Base-by-base conservation (phyloP, 1,140 invertebrate genomes). In the Pseudachorutes palmiensis region DNA sequence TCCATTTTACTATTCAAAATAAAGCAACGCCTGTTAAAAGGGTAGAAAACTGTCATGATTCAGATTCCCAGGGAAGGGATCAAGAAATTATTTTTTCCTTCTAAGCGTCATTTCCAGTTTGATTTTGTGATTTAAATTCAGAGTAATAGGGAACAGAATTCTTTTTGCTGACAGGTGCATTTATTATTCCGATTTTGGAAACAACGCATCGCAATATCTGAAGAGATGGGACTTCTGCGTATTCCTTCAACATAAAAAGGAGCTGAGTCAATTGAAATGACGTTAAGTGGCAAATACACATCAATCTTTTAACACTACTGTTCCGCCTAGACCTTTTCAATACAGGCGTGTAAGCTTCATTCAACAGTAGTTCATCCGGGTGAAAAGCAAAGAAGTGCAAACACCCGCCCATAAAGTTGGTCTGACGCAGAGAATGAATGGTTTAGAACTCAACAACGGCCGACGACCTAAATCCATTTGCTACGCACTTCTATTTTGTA, bases 261-360 rank as follows among this genome's bases (percentile, higher is more conserved):
- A 65, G 31, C 65, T 61, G 32, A 66, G 33, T 66, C 66, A 64
- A 69, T 69, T 65, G 64, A 69, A 69, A 62, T 69, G 68, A 69
- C 68, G 64, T 69, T 69, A 66, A 69, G 68, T 69, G 68, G 68
- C 57, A 69, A 69, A 69, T 65, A 69, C 51, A 55, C 63, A 69
- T 69, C 64, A 66, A 66, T 66, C 68, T 58, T 63, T 65, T 64
- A 68, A 67, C 36, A 41, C 5, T 5, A 19, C 5, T 5, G 5
- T 60, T 19, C n/a, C n/a, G n/a, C 5, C 9, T 26, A 55, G 51
- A 24, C 12, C 51, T 55, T 55, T 55, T 55, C 51, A 55, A 55
- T 55, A 19, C 51, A 9, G n/a, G n/a, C n/a, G n/a, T n/a, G n/a
- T n/a, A n/a, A 12, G 24, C 51, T 24, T 55, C 51, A 55, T 55